Percentiles rank a stretch among this genome's conserved stretches.
These are phyloP conservation scores for Crepidodera aurea DNA, from an alignment of 2,888 invertebrate species.

Conservation along the genomic window DNA sequence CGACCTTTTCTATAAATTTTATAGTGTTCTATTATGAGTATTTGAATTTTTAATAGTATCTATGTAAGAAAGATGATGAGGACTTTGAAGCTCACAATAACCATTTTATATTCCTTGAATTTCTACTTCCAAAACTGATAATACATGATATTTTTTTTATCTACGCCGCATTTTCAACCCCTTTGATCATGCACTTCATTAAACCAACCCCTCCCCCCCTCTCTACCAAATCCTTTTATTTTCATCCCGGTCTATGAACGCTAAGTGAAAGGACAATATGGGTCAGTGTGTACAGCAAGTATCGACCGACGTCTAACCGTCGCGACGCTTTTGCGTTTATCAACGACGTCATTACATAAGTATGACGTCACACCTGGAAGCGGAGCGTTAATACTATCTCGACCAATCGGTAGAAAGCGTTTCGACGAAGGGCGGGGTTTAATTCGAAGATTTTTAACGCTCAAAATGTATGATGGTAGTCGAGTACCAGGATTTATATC, in stretches of 20 bases:
- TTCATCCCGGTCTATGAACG: slow-evolving; percentile 41
- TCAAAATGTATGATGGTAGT: slow-evolving; percentile 15
- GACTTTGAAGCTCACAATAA: too few species aligned
- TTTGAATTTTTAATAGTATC: too few species aligned
- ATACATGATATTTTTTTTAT: too few species aligned
- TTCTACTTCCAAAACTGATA: too few species aligned
- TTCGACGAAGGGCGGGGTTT: slow-evolving; percentile 11
- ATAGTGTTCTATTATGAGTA: too few species aligned
- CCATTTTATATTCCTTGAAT: too few species aligned
- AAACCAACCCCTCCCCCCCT: neutral
- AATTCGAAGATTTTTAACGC: slow-evolving; percentile 17
- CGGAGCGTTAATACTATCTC: slow-evolving; percentile 14
- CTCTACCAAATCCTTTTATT: slow-evolving; percentile 20
- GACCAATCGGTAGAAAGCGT: slow-evolving; percentile 26
- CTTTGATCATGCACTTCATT: slow-evolving; percentile 9
- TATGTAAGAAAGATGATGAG: too few species aligned
- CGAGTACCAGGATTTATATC: too few species aligned
- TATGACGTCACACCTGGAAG: slow-evolving; percentile 49
- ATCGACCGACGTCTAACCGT: slow-evolving; percentile 48
- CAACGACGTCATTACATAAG: slow-evolving; percentile 48
- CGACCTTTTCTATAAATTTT: too few species aligned
- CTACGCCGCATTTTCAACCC: too few species aligned
- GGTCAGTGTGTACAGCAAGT: slow-evolving; percentile 56
- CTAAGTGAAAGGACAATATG: slow-evolving; percentile 56
- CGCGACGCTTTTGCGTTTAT: slow-evolving; percentile 43